Percentiles rank a stretch among this genome's conserved stretches.
Evolutionary conservation across 2,797 vertebrate species (phyloP).

Genomic region (Clamator glandarius): DNA sequence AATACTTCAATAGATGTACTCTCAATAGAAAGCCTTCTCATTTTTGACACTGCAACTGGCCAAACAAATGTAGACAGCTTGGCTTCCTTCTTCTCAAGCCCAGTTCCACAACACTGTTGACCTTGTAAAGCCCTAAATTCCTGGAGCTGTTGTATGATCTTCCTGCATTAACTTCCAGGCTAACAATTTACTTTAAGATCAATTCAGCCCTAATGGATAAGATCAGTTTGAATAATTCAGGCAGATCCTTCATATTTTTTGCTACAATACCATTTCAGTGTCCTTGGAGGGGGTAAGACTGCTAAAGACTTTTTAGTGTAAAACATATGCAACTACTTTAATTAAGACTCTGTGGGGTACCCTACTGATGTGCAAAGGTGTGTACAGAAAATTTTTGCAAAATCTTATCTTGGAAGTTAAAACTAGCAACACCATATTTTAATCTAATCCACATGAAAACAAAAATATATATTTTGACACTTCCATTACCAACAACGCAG

Average conservation of each 20-base stretch:
- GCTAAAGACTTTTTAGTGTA: background rate
- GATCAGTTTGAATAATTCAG: background rate
- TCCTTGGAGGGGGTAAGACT: background rate
- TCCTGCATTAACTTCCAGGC: constrained; percentile 4
- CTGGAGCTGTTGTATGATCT: background rate
- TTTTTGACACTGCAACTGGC: constrained; percentile 72
- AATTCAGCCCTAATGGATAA: background rate
- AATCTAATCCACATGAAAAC: background rate
- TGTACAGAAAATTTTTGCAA: background rate
- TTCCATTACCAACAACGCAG: background rate
- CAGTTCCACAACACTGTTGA: constrained; percentile 2
- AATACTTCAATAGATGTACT: constrained; percentile 75
- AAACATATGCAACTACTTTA: background rate
- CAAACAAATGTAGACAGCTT: constrained; percentile 66
- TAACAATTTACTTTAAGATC: background rate
- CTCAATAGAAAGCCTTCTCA: constrained; percentile 62
- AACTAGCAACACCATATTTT: background rate
- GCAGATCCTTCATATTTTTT: background rate
- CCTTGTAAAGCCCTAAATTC: constrained; percentile 1
- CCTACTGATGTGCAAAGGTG: background rate
- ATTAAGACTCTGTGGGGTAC: background rate
- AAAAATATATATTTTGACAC: background rate
- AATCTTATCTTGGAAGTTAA: background rate
- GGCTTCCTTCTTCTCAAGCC: background rate
- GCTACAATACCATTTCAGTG: background rate